phyloP scores from a whole-genome alignment of 2,888 invertebrate genomes.

The Agonum fuliginosum region DNA sequence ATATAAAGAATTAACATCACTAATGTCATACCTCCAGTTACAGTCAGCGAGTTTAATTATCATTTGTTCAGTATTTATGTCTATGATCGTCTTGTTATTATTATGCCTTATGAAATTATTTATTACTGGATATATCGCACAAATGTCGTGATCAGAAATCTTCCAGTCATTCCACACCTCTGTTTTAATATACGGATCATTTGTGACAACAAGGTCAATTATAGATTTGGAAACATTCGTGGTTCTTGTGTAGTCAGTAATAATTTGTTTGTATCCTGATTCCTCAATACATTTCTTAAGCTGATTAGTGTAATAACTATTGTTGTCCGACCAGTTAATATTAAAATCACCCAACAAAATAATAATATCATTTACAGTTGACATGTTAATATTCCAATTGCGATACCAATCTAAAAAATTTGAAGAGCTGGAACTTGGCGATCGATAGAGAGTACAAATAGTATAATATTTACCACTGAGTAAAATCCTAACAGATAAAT shows the following conservation, averaged over 20 bases:
- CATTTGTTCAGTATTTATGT: not conserved
- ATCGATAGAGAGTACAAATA: not conserved
- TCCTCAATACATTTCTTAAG: not conserved
- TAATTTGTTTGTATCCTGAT: not conserved
- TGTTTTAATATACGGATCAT: not conserved
- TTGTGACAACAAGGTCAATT: not conserved
- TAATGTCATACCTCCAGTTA: not conserved
- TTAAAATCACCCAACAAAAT: too few species aligned
- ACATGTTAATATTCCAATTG: not conserved
- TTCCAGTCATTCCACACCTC: not conserved
- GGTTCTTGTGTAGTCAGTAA: conserved; percentile 2
- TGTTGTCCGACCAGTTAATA: not conserved
- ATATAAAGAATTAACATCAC: not conserved
- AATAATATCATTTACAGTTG: not conserved
- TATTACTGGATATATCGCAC: not conserved
- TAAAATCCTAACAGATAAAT: not conserved
- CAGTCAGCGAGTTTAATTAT: not conserved
- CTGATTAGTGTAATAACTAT: not conserved
- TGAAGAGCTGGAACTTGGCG: not conserved
- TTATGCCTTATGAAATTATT: not conserved
- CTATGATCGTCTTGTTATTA: not conserved
- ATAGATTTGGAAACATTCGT: not conserved
- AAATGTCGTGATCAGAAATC: not conserved
- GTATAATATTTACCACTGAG: not conserved
- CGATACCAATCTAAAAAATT: not conserved